phyloP scores from a whole-genome alignment of 2,888 invertebrate genomes.

The Hylaea fasciaria region DNA sequence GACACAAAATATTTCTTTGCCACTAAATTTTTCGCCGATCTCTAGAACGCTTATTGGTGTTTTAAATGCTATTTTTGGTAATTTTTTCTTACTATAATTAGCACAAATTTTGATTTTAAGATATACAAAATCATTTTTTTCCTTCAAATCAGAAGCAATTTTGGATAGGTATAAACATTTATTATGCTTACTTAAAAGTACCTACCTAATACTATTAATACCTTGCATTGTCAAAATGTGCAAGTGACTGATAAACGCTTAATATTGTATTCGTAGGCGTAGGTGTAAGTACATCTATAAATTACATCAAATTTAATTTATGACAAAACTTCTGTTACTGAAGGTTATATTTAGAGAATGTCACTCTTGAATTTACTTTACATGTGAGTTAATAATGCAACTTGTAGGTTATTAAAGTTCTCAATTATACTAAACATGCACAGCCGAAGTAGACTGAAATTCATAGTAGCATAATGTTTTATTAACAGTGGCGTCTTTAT shows the following conservation, averaged over 20 bases:
- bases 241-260: constrained; percentile 31
- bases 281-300: constrained; percentile 9
- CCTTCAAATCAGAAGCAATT: constrained; percentile 1
- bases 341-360: too few relatives aligned
- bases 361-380: too few relatives aligned
- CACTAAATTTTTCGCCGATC: constrained; percentile 57
- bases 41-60: constrained; percentile 18
- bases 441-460: too few relatives aligned
- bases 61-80: constrained; percentile 21
- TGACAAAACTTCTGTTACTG: neutral
- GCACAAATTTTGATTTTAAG: constrained; percentile 12
- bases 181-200: constrained; percentile 13
- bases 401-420: too few relatives aligned
- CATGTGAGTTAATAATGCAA: too few relatives aligned
- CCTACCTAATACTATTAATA: constrained; percentile 26
- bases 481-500: too few relatives aligned
- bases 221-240: constrained; percentile 45
- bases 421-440: too few relatives aligned
- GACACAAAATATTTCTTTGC: constrained; percentile 69
- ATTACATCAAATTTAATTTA: constrained; percentile 16
- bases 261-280: constrained; percentile 18
- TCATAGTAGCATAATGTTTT: too few relatives aligned
- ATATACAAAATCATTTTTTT: constrained; percentile 1
- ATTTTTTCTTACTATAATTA: constrained; percentile 19
- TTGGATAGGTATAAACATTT: constrained; percentile 5